phyloP scores from a whole-genome alignment of 2,113 vertebrate genomes.

The Ophiodon elongatus region DNA sequence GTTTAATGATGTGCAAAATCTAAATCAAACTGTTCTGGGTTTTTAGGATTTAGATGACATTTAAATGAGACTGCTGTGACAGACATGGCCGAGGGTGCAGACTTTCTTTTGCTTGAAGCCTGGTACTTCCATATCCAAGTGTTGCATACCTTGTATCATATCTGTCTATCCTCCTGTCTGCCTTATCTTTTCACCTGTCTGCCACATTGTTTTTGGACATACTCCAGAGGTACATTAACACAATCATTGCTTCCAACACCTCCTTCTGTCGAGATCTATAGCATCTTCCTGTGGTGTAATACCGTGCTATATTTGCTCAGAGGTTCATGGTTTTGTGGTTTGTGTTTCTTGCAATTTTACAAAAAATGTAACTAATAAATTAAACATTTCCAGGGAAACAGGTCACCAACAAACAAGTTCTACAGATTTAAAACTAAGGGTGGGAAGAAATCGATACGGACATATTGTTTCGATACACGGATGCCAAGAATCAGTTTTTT shows the following conservation, averaged over 20 bases:
- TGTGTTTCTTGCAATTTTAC: neutral
- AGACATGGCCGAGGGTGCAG: constrained; percentile 30
- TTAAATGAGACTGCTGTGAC: constrained; percentile 55
- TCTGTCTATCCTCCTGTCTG: neutral
- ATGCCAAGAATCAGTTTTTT: neutral
- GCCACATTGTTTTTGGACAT: neutral
- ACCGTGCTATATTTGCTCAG: neutral
- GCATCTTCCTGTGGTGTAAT: neutral
- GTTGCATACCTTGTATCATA: neutral
- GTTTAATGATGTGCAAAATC: constrained; percentile 82
- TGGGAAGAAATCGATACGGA: neutral
- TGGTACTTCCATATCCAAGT: neutral
- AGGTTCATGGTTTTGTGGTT: neutral
- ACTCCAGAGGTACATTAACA: neutral
- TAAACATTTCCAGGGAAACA: neutral
- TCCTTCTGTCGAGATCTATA: neutral
- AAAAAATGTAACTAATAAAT: neutral
- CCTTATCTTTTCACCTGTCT: neutral
- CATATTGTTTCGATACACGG: neutral
- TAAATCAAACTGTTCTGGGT: constrained; percentile 76
- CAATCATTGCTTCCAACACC: neutral
- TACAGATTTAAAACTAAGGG: neutral
- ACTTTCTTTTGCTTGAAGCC: constrained; percentile 10
- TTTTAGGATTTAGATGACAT: constrained; percentile 70
- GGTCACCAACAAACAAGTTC: neutral